Base-by-base conservation (phyloP, 2,797 vertebrate genomes). In the Brachyalestes nurse region DNA sequence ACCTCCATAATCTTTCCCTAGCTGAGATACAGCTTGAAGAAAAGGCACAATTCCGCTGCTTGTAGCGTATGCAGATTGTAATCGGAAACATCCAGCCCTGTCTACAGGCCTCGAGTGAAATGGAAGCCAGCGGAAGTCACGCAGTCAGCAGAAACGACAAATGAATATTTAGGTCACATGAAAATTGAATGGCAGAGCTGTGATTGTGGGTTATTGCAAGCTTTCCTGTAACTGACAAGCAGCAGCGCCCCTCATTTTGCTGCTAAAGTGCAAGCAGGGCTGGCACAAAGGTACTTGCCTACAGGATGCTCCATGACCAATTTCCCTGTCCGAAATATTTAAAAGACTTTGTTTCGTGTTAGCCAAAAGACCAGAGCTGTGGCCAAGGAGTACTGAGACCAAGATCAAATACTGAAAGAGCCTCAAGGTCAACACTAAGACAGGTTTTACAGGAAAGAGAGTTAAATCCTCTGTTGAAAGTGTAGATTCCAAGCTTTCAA, bases 111-210 rank as follows among this genome's bases (percentile, higher is more conserved):
- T 42, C 45, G 60, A 75, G 64, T 72, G 75, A 84, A 78, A 70
- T 25, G 47, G 45, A 72, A 47, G 25, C 45, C 8, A 81, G 62
- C n/a, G 47, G 64, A 60, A 73, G 61, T 84, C 61, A 51, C 28
- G 58, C 51, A 78, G 70, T 73, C 57, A 78, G 75, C 34, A 78
- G 58, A 81, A 75, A 86, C 74, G 76, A 82, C 85, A 84, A 86
- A 80, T 71, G 83, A 91, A 87, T 88, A 91, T 91, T 88, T 90
- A 89, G 89, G 90, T 93, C 91, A 90, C 83, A 83, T 88, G 77
- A 86, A 92, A 92, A 87, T 77, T 80, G 51, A 90, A 90, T 71
- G 53, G 70, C 62, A 71, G 74, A 81, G 78, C 85, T 80, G 71
- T 84, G 81, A 84, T 77, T 86, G 82, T 78, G 70, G 72, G 53